Evolutionary conservation across 1,140 invertebrate species (phyloP).

Genomic region (Oreohelix idahoensis): DNA sequence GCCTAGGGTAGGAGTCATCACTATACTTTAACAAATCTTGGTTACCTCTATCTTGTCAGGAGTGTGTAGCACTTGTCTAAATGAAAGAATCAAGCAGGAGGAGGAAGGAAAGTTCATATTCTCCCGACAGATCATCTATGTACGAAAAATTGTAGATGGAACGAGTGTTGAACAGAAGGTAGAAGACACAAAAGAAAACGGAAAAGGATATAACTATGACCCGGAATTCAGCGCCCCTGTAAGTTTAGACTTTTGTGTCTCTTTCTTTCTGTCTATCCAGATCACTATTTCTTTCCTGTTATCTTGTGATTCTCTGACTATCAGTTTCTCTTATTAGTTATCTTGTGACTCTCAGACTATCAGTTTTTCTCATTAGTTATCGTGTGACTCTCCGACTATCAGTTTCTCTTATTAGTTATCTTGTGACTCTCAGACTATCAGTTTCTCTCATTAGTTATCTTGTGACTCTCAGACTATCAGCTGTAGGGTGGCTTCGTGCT

Average conservation of each 20-base stretch:
- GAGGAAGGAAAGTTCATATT: slow-evolving; percentile 66
- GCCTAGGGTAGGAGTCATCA: too few relatives aligned
- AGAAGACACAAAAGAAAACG: slow-evolving; percentile 35
- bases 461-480: too few relatives aligned
- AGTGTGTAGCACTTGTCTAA: slow-evolving; percentile 68
- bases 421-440: too few relatives aligned
- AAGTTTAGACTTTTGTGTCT: neutral
- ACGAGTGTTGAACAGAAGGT: slow-evolving; percentile 37
- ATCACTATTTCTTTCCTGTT: neutral
- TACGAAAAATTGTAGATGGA: slow-evolving; percentile 64
- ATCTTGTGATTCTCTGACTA: neutral
- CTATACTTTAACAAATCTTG: neutral
- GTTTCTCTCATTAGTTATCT: too few relatives aligned
- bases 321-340: neutral
- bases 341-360: neutral
- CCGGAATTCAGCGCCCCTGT: slow-evolving; percentile 54
- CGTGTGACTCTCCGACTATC: neutral
- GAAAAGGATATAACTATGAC: slow-evolving; percentile 48
- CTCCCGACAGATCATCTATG: slow-evolving; percentile 66
- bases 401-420: neutral
- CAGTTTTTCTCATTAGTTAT: neutral
- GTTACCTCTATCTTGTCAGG: slow-evolving; percentile 46
- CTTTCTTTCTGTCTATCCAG: neutral
- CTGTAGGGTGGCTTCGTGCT: too few relatives aligned
- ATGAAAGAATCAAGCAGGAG: slow-evolving; percentile 59